Percentiles rank a stretch among this genome's conserved stretches.
Conservation (phyloP, 2,888 invertebrate genomes). For the Hypsopygia costalis region DNA sequence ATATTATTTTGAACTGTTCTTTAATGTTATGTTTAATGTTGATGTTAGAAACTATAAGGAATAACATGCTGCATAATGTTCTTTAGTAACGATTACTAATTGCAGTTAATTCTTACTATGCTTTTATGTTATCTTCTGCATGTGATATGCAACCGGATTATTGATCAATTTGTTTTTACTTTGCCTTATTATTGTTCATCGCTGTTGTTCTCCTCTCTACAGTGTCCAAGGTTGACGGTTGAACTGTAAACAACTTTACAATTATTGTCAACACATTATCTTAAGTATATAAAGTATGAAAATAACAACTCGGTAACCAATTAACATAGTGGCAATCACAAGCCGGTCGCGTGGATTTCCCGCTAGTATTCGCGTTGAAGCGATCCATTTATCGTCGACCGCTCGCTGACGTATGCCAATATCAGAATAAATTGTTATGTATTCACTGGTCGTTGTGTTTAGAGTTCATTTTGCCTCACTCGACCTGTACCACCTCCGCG, state of each 20-base stretch:
- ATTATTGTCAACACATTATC: constrained; percentile 35
- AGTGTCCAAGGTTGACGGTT: constrained; percentile 22
- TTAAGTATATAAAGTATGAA: constrained; percentile 39
- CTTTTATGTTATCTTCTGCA: background rate
- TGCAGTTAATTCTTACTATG: background rate
- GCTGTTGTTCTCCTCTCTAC: constrained; percentile 14
- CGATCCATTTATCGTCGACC: constrained; percentile 73
- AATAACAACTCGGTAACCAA: constrained; percentile 59
- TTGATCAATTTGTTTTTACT: background rate
- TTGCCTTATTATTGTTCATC: constrained; percentile 10
- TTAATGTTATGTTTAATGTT: too few species aligned
- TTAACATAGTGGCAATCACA: constrained; percentile 71
- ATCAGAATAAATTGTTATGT: constrained; percentile 37
- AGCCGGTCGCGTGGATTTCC: constrained; percentile 75
- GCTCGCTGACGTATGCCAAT: constrained; percentile 64
- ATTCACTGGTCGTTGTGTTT: constrained; percentile 36
- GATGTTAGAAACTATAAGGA: too few species aligned
- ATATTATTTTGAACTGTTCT: constrained; percentile 4
- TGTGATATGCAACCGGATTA: background rate
- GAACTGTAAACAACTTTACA: constrained; percentile 45
- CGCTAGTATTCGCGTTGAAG: constrained; percentile 71
- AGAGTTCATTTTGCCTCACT: constrained; percentile 57
- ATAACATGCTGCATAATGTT: background rate
- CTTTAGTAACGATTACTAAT: background rate
- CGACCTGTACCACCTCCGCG: constrained; percentile 57